Evolutionary conservation across 2,113 vertebrate species (phyloP).

Genomic region (Orthonyx spaldingii): DNA sequence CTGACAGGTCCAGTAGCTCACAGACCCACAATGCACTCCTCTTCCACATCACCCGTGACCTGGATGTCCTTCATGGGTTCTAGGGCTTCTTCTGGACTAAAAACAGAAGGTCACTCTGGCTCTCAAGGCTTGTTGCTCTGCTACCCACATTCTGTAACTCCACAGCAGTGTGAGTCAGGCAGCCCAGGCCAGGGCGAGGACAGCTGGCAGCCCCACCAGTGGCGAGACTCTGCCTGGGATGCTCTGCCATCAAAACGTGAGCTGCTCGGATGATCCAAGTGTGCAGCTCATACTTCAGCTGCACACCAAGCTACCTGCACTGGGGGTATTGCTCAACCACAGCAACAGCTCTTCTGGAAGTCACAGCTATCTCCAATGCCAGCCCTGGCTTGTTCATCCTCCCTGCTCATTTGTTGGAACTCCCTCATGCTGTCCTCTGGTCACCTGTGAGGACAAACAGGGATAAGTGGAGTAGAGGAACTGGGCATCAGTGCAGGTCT

Average conservation of each 20-base stretch:
- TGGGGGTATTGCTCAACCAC: neutral
- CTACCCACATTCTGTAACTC: no score
- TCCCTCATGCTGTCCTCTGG: neutral
- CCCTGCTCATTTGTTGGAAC: neutral
- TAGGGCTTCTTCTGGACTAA: no score
- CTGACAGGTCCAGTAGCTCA: no score
- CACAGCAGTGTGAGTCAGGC: neutral
- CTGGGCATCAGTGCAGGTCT: neutral
- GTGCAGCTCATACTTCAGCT: neutral
- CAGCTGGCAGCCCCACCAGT: neutral
- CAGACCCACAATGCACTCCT: no score
- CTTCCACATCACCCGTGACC: no score
- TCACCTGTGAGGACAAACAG: neutral
- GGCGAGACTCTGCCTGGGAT: neutral
- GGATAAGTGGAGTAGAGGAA: neutral
- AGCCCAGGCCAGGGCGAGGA: neutral
- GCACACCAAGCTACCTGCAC: neutral
- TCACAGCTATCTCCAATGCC: neutral
- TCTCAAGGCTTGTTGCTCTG: no score
- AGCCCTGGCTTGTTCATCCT: neutral
- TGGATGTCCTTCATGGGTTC: no score
- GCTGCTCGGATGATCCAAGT: fast-evolving
- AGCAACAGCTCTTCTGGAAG: neutral
- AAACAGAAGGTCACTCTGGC: no score
- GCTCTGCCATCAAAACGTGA: neutral